A percentile compares a stretch with the other conserved stretches of the same genome.
phyloP scores from a whole-genome alignment of 2,797 vertebrate genomes.

The Alectoris magna region DNA sequence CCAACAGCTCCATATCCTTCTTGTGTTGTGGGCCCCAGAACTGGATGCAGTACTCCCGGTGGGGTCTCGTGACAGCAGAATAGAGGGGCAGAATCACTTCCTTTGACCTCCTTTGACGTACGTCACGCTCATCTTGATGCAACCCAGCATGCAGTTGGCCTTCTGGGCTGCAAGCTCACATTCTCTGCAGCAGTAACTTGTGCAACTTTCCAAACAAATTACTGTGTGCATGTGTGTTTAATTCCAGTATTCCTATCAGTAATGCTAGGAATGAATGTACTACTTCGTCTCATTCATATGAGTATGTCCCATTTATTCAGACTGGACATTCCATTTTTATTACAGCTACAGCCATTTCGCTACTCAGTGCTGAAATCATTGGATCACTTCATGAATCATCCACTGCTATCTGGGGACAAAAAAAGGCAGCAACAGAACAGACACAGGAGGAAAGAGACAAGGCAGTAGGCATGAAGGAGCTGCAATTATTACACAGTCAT shows the following conservation, averaged over 20 bases:
- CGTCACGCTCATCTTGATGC: too few species aligned
- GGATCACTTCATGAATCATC: not conserved
- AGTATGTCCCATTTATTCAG: not conserved
- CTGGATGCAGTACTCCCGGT: too few species aligned
- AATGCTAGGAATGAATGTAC: slow-evolving; percentile 5
- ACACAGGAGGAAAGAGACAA: not conserved
- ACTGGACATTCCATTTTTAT: slow-evolving; percentile 49
- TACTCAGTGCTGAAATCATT: not conserved
- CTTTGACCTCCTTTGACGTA: too few species aligned
- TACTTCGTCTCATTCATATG: not conserved
- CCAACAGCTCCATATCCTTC: too few species aligned
- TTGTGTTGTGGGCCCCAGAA: too few species aligned
- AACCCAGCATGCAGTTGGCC: too few species aligned
- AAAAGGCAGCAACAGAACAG: not conserved
- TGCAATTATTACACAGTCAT: not conserved
- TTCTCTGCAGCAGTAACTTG: not conserved
- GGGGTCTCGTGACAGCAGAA: too few species aligned
- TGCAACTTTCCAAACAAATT: not conserved
- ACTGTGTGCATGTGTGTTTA: not conserved
- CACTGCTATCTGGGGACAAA: not conserved
- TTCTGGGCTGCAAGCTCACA: too few species aligned
- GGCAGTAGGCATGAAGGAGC: not conserved
- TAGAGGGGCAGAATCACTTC: too few species aligned
- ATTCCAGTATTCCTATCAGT: slow-evolving; percentile 1
- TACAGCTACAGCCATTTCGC: not conserved